Conservation (phyloP, 2,888 invertebrate genomes). For the Sarcophaga carnaria region DNA sequence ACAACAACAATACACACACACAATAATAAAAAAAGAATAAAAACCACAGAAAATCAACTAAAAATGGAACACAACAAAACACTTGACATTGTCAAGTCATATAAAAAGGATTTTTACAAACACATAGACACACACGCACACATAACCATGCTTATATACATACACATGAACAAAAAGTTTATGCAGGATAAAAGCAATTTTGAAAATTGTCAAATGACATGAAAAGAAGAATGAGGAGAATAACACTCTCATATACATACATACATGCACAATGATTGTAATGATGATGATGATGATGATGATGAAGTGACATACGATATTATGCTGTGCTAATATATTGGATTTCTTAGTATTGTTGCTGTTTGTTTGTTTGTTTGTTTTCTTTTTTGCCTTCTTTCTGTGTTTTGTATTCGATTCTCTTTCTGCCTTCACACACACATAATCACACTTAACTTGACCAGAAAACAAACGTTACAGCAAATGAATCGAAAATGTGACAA, state of each 20-base stretch:
- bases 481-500: conserved; percentile 40
- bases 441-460: conserved; percentile 39
- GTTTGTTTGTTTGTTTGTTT: conserved; percentile 29
- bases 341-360: conserved; percentile 8
- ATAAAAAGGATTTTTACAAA: background rate
- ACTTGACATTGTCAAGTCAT: conserved; percentile 60
- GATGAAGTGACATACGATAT: background rate
- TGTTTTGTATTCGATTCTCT: background rate
- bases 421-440: too few relatives aligned
- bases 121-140: background rate
- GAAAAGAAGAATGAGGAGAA: background rate
- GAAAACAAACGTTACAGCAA: conserved; percentile 36
- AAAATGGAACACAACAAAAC: conserved; percentile 43
- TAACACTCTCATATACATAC: conserved; percentile 11
- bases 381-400: background rate
- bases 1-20: background rate
- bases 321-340: conserved; percentile 18
- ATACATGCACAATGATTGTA: background rate
- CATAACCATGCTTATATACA: background rate
- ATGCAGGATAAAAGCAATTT: conserved; percentile 63
- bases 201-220: conserved; percentile 64
- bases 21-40: conserved; percentile 6
- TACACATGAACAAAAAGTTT: background rate
- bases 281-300: background rate
- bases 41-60: background rate